A percentile compares a stretch with the other conserved stretches of the same genome.
These are phyloP conservation scores for Aurelia aurita complex sp. Pacific DNA, from an alignment of 30 jellyfish, hydroid and myxozoan genomes.

Conservation along the genomic window DNA sequence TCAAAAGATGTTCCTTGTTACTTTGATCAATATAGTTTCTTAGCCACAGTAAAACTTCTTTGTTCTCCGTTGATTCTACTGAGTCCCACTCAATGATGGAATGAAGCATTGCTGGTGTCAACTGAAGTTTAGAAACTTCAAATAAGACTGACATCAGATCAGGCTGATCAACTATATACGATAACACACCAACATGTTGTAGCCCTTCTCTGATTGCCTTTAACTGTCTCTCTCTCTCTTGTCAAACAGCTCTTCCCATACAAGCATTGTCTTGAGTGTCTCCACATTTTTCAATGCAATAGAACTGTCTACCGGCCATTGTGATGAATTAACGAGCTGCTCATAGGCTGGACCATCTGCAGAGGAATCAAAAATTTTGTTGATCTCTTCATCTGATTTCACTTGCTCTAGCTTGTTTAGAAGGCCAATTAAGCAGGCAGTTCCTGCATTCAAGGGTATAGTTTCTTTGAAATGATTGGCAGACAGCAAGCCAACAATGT, in stretches of 20 bases:
- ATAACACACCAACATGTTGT: background rate
- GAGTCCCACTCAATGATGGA: background rate
- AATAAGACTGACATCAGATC: background rate
- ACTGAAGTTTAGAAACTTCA: background rate
- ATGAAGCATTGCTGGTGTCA: background rate
- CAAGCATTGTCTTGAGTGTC: constrained; percentile 12
- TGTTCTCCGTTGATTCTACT: background rate
- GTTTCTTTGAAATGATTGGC: background rate
- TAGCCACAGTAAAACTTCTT: background rate
- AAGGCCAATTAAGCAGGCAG: constrained; percentile 16
- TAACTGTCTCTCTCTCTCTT: constrained; percentile 55
- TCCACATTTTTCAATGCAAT: constrained; percentile 22
- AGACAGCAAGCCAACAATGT: constrained; percentile 6
- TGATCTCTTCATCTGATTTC: constrained; percentile 28
- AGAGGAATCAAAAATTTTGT: constrained; percentile 16
- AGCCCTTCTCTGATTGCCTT: constrained; percentile 56
- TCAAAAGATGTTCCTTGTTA: background rate
- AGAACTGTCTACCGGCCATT: constrained; percentile 20
- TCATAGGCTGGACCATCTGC: constrained; percentile 70
- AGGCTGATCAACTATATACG: background rate
- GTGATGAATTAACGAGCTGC: constrained; percentile 39
- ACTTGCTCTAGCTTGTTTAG: constrained; percentile 4
- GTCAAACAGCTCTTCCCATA: constrained; percentile 45
- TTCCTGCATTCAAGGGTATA: constrained; percentile 54
- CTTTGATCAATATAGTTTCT: background rate